phyloP scores from a whole-genome alignment of 1,140 invertebrate species.

The Oreohelix idahoensis region DNA sequence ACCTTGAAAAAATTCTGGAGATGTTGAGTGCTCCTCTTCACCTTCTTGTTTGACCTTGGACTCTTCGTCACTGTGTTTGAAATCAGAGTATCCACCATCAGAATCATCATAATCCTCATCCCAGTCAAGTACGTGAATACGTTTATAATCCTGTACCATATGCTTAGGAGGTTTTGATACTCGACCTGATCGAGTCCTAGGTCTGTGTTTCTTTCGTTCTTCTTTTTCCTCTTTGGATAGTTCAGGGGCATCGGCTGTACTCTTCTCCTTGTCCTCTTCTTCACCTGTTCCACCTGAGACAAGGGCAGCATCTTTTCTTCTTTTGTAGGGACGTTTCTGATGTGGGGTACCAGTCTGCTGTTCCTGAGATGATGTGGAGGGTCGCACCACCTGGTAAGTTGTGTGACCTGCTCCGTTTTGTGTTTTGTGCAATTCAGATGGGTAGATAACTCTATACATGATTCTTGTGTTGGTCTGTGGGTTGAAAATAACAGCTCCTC shows the following conservation, averaged over 20 bases:
- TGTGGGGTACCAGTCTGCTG: slow-evolving; percentile 47
- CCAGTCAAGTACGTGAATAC: slow-evolving; percentile 78
- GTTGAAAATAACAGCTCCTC: slow-evolving; percentile 75
- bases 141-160: slow-evolving; percentile 81
- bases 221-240: slow-evolving; percentile 75
- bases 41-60: slow-evolving; percentile 48
- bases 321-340: slow-evolving; percentile 58
- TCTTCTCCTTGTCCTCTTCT: slow-evolving; percentile 64
- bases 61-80: slow-evolving; percentile 75
- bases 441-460: slow-evolving; percentile 76
- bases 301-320: slow-evolving; percentile 45
- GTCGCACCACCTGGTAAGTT: slow-evolving; percentile 30
- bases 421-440: slow-evolving; percentile 70
- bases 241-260: slow-evolving; percentile 58
- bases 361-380: slow-evolving; percentile 44
- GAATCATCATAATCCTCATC: slow-evolving; percentile 79
- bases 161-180: slow-evolving; percentile 80
- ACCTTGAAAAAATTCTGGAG: slow-evolving; percentile 36
- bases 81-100: slow-evolving; percentile 81
- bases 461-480: slow-evolving; percentile 77
- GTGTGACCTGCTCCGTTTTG: slow-evolving; percentile 34
- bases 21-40: slow-evolving; percentile 7
- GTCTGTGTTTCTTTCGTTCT: slow-evolving; percentile 77
- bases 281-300: slow-evolving; percentile 4
- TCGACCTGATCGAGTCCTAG: slow-evolving; percentile 78